Percentiles rank a stretch among this genome's conserved stretches.
phyloP scores from a whole-genome alignment of 2,888 invertebrate genomes.

The Bugula neritina region DNA sequence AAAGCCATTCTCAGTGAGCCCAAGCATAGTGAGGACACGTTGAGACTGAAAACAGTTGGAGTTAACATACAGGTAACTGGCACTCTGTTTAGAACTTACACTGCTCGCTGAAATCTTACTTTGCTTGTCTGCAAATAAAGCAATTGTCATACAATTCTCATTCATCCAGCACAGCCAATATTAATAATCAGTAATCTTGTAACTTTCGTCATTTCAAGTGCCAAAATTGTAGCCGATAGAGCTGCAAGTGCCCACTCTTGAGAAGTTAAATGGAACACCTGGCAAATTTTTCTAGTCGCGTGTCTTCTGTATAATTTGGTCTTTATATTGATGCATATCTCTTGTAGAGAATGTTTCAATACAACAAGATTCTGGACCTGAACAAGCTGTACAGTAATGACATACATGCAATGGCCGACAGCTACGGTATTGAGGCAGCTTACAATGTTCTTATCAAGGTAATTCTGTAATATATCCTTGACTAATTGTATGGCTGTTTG shows the following conservation, averaged over 20 bases:
- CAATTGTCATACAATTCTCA: no score
- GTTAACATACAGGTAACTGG: conserved; percentile 70
- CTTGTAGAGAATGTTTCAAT: conserved; percentile 74
- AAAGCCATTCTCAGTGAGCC: conserved; percentile 71
- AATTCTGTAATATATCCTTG: no score
- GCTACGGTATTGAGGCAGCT: conserved; percentile 95
- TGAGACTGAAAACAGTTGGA: conserved; percentile 83
- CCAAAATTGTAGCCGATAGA: no score
- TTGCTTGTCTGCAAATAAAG: no score
- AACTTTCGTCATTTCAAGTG: no score
- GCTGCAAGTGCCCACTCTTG: no score
- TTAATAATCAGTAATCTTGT: no score
- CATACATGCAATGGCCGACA: conserved; percentile 79
- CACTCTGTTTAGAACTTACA: not conserved
- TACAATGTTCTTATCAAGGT: conserved; percentile 77
- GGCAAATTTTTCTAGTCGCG: no score
- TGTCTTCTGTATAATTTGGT: no score
- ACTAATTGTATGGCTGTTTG: no score
- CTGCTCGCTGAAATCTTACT: not conserved
- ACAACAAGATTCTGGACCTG: conserved; percentile 63
- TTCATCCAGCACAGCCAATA: no score
- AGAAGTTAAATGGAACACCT: no score
- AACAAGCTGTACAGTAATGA: conserved; percentile 85
- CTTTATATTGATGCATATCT: conserved; percentile 6
- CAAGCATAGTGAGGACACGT: conserved; percentile 36